A percentile compares a stretch with the other conserved stretches of the same genome.
These are phyloP conservation scores for Apamea sordens DNA, from an alignment of 2,888 invertebrate species.

Conservation along the genomic window DNA sequence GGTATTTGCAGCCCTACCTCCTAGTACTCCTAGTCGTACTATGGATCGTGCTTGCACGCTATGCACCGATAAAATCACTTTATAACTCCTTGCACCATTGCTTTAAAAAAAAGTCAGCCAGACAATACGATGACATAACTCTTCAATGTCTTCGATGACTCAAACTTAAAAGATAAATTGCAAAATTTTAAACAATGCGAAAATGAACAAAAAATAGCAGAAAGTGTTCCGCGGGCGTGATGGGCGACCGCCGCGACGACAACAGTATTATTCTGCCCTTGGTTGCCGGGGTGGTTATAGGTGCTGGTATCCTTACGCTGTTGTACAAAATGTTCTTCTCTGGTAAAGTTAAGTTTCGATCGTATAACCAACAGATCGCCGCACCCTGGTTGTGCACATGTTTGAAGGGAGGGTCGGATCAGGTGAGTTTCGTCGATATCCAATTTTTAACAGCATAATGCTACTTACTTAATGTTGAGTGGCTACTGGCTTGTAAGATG, in stretches of 20 bases:
- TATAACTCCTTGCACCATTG: constrained; percentile 15
- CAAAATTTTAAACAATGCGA: constrained; percentile 21
- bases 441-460: background rate
- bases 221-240: constrained; percentile 18
- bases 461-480: background rate
- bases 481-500: background rate
- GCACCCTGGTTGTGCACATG: constrained; percentile 74
- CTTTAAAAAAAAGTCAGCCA: background rate
- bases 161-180: background rate
- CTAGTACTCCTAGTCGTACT: background rate
- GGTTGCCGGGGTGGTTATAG: constrained; percentile 75
- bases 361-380: constrained; percentile 66
- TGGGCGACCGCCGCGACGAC: constrained; percentile 60
- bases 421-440: constrained; percentile 53
- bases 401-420: constrained; percentile 45
- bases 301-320: constrained; percentile 74
- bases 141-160: constrained; percentile 10
- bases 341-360: constrained; percentile 27
- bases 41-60: background rate
- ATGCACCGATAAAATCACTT: background rate
- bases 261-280: constrained; percentile 68
- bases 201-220: constrained; percentile 40
- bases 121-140: constrained; percentile 35
- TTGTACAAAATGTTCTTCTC: constrained; percentile 73
- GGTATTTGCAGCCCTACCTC: background rate